phyloP scores from a whole-genome alignment of 1,140 invertebrate species.

The Anoplolepis gracilipes region DNA sequence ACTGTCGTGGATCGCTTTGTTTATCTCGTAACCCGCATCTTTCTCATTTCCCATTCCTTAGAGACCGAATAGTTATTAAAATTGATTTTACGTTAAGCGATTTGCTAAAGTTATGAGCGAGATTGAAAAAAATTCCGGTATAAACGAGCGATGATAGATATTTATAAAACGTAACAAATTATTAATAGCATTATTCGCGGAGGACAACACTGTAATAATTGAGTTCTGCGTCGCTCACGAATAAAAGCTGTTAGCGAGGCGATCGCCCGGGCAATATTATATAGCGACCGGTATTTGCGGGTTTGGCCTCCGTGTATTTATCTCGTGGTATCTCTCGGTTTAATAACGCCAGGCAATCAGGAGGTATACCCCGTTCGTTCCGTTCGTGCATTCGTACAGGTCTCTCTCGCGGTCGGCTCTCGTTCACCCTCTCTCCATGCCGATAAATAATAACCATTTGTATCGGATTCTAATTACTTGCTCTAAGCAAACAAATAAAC shows the following conservation, averaged over 20 bases:
- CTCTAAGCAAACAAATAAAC: slow-evolving; percentile 85
- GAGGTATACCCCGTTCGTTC: slow-evolving; percentile 45
- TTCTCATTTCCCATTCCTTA: neutral
- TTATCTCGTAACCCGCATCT: neutral
- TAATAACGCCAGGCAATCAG: slow-evolving; percentile 83
- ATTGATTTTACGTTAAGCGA: neutral
- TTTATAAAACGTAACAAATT: slow-evolving; percentile 32
- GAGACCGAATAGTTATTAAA: neutral
- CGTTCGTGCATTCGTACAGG: slow-evolving; percentile 41
- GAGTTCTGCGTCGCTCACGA: slow-evolving; percentile 50
- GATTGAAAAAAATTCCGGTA: neutral
- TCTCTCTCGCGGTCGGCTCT: slow-evolving; percentile 26
- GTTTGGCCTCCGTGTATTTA: slow-evolving; percentile 66
- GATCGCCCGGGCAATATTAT: slow-evolving; percentile 60
- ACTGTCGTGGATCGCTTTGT: neutral
- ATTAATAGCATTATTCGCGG: slow-evolving; percentile 38
- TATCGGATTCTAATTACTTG: slow-evolving; percentile 86
- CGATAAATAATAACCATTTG: slow-evolving; percentile 85
- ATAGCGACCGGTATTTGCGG: slow-evolving; percentile 56
- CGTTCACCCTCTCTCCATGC: slow-evolving; percentile 49
- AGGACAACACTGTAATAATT: slow-evolving; percentile 46
- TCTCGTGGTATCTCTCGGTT: slow-evolving; percentile 78
- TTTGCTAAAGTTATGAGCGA: neutral
- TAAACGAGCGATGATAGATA: neutral
- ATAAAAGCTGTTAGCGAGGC: slow-evolving; percentile 59